These are phyloP conservation scores for Neoaliturus tenellus DNA, from an alignment of 2,888 invertebrate genomes.

Conservation along the genomic window DNA sequence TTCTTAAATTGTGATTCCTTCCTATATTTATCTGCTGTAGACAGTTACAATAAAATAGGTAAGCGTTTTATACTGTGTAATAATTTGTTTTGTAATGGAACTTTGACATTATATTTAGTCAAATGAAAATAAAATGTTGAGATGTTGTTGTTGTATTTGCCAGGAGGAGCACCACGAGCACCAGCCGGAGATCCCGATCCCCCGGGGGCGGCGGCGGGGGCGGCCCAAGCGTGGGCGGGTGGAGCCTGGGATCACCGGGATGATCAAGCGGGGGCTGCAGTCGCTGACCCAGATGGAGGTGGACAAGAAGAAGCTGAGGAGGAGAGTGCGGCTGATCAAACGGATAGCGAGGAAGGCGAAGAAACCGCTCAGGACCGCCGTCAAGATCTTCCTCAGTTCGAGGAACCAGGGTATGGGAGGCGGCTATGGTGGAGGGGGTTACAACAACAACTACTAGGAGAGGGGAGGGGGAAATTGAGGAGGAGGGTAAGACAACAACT, in stretches of 20 bases:
- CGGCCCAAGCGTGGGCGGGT: conserved; percentile 17
- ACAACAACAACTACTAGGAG: neutral
- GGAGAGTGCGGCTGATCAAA: conserved; percentile 43
- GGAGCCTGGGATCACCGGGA: conserved; percentile 7
- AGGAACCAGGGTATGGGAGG: conserved; percentile 16
- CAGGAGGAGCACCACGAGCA: conserved; percentile 28
- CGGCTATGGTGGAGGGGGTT: neutral
- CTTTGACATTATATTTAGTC: too few species aligned
- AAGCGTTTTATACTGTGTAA: too few species aligned
- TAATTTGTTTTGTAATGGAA: too few species aligned
- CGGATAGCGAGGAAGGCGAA: conserved; percentile 49
- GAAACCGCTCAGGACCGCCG: conserved; percentile 43
- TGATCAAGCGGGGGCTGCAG: conserved; percentile 36
- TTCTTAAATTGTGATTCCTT: too few species aligned
- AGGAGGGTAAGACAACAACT: conserved; percentile 14
- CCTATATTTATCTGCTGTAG: too few species aligned
- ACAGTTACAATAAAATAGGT: too few species aligned
- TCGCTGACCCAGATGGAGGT: conserved; percentile 29
- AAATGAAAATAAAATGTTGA: too few species aligned
- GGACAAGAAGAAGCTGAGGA: conserved; percentile 45
- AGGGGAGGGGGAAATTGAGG: neutral
- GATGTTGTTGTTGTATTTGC: too few species aligned
- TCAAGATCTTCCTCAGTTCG: conserved; percentile 47
- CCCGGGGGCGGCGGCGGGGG: conserved; percentile 15
- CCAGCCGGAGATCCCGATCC: neutral